These are phyloP conservation scores for Sander vitreus DNA, from an alignment of 2,113 vertebrate genomes.

Conservation along the genomic window DNA sequence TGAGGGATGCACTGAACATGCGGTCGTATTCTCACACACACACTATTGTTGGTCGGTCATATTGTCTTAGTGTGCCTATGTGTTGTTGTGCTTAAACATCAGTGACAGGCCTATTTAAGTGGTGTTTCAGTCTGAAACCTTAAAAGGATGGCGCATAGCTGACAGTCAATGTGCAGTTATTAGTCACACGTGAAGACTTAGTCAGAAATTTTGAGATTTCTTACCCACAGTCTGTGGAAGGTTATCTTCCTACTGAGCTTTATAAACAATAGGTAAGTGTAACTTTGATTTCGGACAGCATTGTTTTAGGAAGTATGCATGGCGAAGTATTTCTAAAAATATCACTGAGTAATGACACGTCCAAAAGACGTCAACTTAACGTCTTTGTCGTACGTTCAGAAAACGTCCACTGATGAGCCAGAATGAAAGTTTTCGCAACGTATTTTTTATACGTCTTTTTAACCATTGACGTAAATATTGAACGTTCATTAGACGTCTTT, in stretches of 20 bases:
- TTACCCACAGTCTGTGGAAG: neutral
- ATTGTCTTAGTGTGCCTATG: neutral
- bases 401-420: no score
- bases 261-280: conserved; percentile 55
- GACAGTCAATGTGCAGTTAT: no score
- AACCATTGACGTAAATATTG: no score
- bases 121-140: neutral
- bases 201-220: neutral
- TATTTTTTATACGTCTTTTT: no score
- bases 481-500: no score
- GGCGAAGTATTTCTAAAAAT: neutral
- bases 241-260: conserved; percentile 28
- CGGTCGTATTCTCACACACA: neutral
- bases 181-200: no score
- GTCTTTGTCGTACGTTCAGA: no score
- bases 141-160: neutral
- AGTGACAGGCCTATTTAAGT: conserved; percentile 61
- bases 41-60: neutral
- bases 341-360: no score
- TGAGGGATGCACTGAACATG: neutral
- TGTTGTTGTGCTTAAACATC: neutral
- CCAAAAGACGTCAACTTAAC: no score
- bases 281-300: no score
- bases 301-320: neutral
- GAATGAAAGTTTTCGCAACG: no score